These are phyloP conservation scores for Xiphophorus maculatus DNA, from an alignment of 2,113 vertebrate species.

Conservation along the genomic window DNA sequence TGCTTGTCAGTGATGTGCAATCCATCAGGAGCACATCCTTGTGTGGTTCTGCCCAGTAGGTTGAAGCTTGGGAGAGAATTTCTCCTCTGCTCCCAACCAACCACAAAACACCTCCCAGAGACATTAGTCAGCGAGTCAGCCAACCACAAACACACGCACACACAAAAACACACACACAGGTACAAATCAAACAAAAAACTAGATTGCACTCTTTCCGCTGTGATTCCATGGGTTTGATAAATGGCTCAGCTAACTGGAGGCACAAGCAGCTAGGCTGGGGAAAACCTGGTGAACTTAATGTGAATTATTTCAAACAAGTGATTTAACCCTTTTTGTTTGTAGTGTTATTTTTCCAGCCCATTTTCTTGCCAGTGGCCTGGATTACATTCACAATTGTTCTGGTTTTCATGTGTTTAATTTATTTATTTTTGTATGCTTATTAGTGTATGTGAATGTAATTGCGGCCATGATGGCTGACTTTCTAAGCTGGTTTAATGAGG, in stretches of 20 bases:
- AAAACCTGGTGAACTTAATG: constrained; percentile 62
- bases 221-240: constrained; percentile 69
- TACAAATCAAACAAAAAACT: constrained; percentile 13
- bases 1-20: constrained; percentile 69
- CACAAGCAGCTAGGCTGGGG: constrained; percentile 75
- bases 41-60: constrained; percentile 67
- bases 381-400: background rate
- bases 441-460: constrained; percentile 30
- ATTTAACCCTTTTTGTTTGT: constrained; percentile 3
- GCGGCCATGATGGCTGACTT: constrained; percentile 53
- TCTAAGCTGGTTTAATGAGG: constrained; percentile 69
- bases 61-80: constrained; percentile 67
- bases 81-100: constrained; percentile 58
- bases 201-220: constrained; percentile 54
- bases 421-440: constrained; percentile 1
- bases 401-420: constrained; percentile 27
- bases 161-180: constrained; percentile 6
- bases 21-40: constrained; percentile 67
- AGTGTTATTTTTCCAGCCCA: constrained; percentile 5
- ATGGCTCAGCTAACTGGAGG: constrained; percentile 68
- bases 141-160: constrained; percentile 36
- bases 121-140: constrained; percentile 67
- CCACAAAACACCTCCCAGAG: constrained; percentile 71
- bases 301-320: constrained; percentile 34
- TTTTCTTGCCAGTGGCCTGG: background rate